A percentile compares a stretch with the other conserved stretches of the same genome.
Evolutionary conservation across 2,888 invertebrate species (phyloP).

Genomic region (Argyresthia goedartella): DNA sequence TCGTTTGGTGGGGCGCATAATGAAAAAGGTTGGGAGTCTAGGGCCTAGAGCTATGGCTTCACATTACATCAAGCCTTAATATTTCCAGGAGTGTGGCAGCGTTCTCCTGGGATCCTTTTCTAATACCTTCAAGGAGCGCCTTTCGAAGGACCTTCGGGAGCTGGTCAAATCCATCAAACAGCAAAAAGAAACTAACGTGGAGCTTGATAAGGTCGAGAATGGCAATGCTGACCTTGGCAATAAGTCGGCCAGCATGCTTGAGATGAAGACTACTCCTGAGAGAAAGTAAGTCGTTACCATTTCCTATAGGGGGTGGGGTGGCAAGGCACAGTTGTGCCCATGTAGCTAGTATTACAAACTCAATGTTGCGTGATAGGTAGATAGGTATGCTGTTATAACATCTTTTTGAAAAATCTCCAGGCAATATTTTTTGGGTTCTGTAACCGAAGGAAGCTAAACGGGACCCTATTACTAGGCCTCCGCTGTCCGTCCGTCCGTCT

Average conservation of each 20-base stretch:
- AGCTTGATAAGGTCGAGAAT: not conserved
- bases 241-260: conserved; percentile 48
- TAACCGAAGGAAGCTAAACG: too few species aligned
- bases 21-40: too few species aligned
- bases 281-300: conserved; percentile 26
- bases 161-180: conserved; percentile 44
- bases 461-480: too few species aligned
- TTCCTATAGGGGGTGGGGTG: not conserved
- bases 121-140: conserved; percentile 37
- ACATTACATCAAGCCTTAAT: too few species aligned
- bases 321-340: not conserved
- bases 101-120: conserved; percentile 46
- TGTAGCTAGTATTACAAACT: too few species aligned
- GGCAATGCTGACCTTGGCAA: conserved; percentile 23
- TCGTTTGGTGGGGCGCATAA: too few species aligned
- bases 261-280: conserved; percentile 42
- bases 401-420: too few species aligned
- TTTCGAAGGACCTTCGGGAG: conserved; percentile 40
- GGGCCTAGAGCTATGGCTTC: too few species aligned
- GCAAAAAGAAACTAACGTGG: conserved; percentile 23
- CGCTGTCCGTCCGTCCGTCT: too few species aligned
- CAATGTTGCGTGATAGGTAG: too few species aligned
- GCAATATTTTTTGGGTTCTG: too few species aligned
- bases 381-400: too few species aligned
- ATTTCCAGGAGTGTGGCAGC: conserved; percentile 47